A percentile compares a stretch with the other conserved stretches of the same genome.
phyloP scores from a whole-genome alignment of 2,888 invertebrate species.

The Coleophora deauratella region DNA sequence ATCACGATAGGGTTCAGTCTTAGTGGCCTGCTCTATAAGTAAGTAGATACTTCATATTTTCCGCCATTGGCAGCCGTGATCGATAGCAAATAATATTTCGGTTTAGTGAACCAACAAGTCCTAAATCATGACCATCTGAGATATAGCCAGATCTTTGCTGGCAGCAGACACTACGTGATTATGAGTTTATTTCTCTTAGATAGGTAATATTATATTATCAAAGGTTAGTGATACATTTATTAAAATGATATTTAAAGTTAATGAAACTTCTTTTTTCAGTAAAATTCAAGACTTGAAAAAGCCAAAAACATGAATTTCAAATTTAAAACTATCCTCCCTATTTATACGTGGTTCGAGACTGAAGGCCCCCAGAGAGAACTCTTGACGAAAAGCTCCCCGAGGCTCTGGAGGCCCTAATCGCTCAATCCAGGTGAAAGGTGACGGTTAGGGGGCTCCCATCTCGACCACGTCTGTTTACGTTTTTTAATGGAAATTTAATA shows the following conservation, averaged over 20 bases:
- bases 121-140: too few species aligned
- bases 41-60: conserved; percentile 55
- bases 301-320: too few species aligned
- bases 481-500: too few species aligned
- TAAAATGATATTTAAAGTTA: too few species aligned
- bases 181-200: too few species aligned
- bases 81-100: conserved; percentile 14
- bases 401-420: conserved; percentile 4
- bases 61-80: conserved; percentile 22
- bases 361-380: background rate
- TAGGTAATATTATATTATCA: too few species aligned
- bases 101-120: background rate
- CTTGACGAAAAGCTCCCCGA: conserved; percentile 2
- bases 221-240: too few species aligned
- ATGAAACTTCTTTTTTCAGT: too few species aligned
- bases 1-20: conserved; percentile 58
- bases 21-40: conserved; percentile 22
- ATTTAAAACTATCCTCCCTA: background rate
- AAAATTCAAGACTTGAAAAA: too few species aligned
- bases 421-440: conserved; percentile 6
- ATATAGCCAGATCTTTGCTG: too few species aligned
- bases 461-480: too few species aligned
- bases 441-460: background rate
- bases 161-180: too few species aligned
- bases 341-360: background rate